phyloP scores from a whole-genome alignment of 2,888 invertebrate species.

The Agrotis puta region DNA sequence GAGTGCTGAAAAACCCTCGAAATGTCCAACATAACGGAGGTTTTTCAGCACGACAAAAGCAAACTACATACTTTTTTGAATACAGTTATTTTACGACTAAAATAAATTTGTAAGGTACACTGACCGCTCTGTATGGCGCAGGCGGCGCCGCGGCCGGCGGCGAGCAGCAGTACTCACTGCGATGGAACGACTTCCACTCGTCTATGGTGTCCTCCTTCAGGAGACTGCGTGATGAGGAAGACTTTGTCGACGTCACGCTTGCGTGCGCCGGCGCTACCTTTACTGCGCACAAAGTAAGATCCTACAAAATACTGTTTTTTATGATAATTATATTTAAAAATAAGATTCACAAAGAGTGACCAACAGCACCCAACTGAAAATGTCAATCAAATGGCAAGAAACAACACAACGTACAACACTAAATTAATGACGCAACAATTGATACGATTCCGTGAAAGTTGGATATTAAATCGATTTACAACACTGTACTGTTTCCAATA shows the following conservation, averaged over 20 bases:
- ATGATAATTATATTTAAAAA: background rate
- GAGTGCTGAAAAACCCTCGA: constrained; percentile 10
- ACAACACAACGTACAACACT: no score
- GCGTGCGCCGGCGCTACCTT: constrained; percentile 97
- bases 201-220: constrained; percentile 97
- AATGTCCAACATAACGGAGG: background rate
- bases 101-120: constrained; percentile 62
- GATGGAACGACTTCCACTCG: constrained; percentile 98
- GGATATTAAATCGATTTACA: constrained; percentile 19
- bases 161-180: constrained; percentile 96
- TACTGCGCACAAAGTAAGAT: constrained; percentile 95
- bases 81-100: constrained; percentile 56
- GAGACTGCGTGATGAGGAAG: constrained; percentile 96
- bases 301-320: background rate
- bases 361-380: background rate
- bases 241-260: constrained; percentile 97
- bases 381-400: background rate
- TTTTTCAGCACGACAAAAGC: constrained; percentile 14
- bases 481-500: constrained; percentile 47
- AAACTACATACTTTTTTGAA: constrained; percentile 16
- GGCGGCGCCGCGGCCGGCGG: constrained; percentile 90
- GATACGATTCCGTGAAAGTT: constrained; percentile 23
- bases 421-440: constrained; percentile 8
- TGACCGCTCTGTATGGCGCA: constrained; percentile 68
- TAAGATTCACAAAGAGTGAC: background rate